phyloP scores from a whole-genome alignment of 37 sponge, comb jelly and placozoan genomes.

The Diacarnus erythraeanus region DNA sequence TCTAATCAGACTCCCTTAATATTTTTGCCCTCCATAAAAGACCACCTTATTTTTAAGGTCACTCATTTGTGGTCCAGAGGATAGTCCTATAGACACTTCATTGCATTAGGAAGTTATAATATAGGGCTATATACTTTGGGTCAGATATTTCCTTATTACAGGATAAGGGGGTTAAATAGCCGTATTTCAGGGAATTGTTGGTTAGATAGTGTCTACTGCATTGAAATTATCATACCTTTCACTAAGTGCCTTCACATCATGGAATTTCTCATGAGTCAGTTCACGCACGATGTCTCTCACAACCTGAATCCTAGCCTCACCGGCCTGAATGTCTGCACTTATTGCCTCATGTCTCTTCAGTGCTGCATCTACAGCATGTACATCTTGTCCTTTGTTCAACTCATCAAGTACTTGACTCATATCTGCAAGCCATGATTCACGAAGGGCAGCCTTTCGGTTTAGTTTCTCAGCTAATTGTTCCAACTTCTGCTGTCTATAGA shows the following conservation, averaged over 20 bases:
- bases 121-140: no score
- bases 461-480: conserved; percentile 93
- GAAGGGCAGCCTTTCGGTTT: conserved; percentile 79
- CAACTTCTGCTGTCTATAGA: conserved; percentile 81
- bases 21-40: no score
- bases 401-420: conserved; percentile 83
- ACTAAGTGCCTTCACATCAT: conserved; percentile 22
- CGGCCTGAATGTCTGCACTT: conserved; percentile 84
- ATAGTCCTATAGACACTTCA: no score
- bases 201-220: no score
- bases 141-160: no score
- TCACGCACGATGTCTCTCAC: conserved; percentile 48
- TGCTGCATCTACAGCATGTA: conserved; percentile 89
- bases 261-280: conserved; percentile 55
- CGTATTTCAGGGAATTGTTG: no score
- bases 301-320: conserved; percentile 41
- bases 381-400: conserved; percentile 74
- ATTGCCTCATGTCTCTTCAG: conserved; percentile 96
- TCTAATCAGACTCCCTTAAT: no score
- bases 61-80: no score
- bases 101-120: no score
- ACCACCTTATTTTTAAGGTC: no score
- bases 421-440: conserved; percentile 87
- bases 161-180: no score
- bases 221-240: no score